Percentiles rank a stretch among this genome's conserved stretches.
These are phyloP conservation scores for Hoplodrina ambigua DNA, from an alignment of 2,888 invertebrate species.

Conservation along the genomic window DNA sequence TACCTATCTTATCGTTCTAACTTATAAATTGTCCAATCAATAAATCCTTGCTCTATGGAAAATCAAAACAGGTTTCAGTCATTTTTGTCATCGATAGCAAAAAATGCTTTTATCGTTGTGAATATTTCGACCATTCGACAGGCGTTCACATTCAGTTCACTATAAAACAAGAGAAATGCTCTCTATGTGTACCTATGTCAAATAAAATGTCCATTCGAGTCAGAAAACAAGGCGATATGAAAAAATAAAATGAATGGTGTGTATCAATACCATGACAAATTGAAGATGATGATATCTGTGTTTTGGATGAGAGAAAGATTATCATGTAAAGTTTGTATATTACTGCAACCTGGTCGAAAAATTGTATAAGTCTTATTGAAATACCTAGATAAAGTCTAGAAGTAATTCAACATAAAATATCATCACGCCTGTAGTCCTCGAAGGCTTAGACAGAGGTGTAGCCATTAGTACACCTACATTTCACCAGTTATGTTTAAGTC, in stretches of 20 bases:
- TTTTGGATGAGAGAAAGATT: neutral
- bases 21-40: neutral
- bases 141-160: conserved; percentile 26
- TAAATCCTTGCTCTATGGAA: neutral
- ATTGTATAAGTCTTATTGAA: too few relatives aligned
- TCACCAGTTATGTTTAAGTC: too few relatives aligned
- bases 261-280: neutral
- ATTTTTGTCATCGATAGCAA: conserved; percentile 11
- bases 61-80: neutral
- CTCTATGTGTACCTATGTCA: neutral
- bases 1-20: neutral
- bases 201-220: conserved; percentile 11
- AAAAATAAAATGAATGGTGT: conserved; percentile 7
- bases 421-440: too few relatives aligned
- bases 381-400: too few relatives aligned
- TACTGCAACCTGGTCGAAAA: too few relatives aligned
- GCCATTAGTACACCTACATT: too few relatives aligned
- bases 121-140: conserved; percentile 40
- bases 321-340: too few relatives aligned
- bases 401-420: too few relatives aligned
- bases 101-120: conserved; percentile 27
- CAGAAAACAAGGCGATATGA: conserved; percentile 1
- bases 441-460: too few relatives aligned
- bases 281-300: neutral
- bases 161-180: conserved; percentile 28